Base-by-base conservation (phyloP, 2,797 vertebrate genomes). In the Helostoma temminkii region DNA sequence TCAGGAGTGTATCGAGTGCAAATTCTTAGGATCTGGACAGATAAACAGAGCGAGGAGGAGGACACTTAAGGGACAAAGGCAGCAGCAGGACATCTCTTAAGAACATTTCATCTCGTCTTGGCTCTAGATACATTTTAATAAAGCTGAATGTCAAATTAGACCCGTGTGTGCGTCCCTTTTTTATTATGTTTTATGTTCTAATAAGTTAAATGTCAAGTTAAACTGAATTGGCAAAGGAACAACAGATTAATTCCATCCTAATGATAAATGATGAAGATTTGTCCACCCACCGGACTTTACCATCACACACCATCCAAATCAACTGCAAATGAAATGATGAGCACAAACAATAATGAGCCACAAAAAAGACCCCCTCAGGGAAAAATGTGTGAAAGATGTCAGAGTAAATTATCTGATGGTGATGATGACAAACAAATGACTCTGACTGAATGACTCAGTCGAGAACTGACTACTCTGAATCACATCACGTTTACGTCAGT, bases 1-100 rank as follows among this genome's bases (percentile, higher is more conserved):
- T 96, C 96, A 0, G 96, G 97, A 15, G 97, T 98, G 84, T 98
- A 98, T 89, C 97, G 95, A 78, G 96, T 96, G 84, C 96, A 97
- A 89, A 98, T 98, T 92, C 97, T 95, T 71, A 98, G 91, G 84
- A 98, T 98, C 97, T 98, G 82, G 0, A 12, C n/a, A 12, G 22
- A 0, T 26, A 28, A 26, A 12, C 1, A 8, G n/a, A 16, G 36
- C n/a, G 16, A 9, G 39, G 15, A 19, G 30, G n/a, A 42, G 39
- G 18, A 19, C 3, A 3, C n/a, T n/a, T 42, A 1, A 25, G 22
- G 45, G 6, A 25, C 45, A 25, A 52, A 42, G 7, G 8, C 41
- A 9, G 41, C 16, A 18, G 39, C 39, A n/a, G 39, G 18, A 41
- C 0, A 41, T 41, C 39, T 18, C 6, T 41, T 5, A 6, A 37